phyloP scores from a whole-genome alignment of 2,797 vertebrate species.

The Oreonectes daqikongensis region DNA sequence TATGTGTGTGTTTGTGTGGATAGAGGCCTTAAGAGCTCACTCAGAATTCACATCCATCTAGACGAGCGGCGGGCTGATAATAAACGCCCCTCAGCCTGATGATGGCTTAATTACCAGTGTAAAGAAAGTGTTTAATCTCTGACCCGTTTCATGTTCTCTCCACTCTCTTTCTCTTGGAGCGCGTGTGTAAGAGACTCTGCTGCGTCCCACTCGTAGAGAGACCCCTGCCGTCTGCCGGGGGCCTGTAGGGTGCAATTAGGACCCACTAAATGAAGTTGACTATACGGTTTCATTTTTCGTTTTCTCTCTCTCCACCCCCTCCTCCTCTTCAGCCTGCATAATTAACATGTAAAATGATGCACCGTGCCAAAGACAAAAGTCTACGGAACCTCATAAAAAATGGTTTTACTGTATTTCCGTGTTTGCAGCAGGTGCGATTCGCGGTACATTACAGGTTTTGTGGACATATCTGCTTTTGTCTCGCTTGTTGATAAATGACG shows the following conservation, averaged over 20 bases:
- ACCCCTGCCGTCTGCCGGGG: slow-evolving; percentile 55
- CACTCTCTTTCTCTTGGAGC: slow-evolving; percentile 51
- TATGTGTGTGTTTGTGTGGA: slow-evolving; percentile 38
- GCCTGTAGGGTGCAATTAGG: slow-evolving; percentile 65
- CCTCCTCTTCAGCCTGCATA: slow-evolving; percentile 53
- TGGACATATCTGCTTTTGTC: slow-evolving; percentile 11
- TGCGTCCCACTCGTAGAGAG: slow-evolving; percentile 55
- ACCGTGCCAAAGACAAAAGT: slow-evolving; percentile 37
- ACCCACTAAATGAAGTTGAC: slow-evolving; percentile 62
- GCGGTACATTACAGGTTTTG: neutral
- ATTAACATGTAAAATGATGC: slow-evolving; percentile 59
- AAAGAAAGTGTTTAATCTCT: slow-evolving; percentile 66
- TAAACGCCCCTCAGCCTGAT: slow-evolving; percentile 61
- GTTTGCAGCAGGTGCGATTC: neutral
- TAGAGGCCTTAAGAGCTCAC: slow-evolving; percentile 46
- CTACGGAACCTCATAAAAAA: slow-evolving; percentile 22
- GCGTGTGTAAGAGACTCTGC: slow-evolving; percentile 54
- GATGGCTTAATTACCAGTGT: slow-evolving; percentile 61
- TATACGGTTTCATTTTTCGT: slow-evolving; percentile 58
- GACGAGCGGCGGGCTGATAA: slow-evolving; percentile 53
- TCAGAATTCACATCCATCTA: slow-evolving; percentile 59
- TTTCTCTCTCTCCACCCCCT: slow-evolving; percentile 55
- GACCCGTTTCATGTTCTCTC: slow-evolving; percentile 61
- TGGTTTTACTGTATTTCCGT: neutral
- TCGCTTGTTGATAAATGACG: slow-evolving; percentile 67